Percentiles rank a stretch among this genome's conserved stretches.
These are phyloP conservation scores for Toxonevra muliebris DNA, from an alignment of 2,888 invertebrate species.

Conservation along the genomic window DNA sequence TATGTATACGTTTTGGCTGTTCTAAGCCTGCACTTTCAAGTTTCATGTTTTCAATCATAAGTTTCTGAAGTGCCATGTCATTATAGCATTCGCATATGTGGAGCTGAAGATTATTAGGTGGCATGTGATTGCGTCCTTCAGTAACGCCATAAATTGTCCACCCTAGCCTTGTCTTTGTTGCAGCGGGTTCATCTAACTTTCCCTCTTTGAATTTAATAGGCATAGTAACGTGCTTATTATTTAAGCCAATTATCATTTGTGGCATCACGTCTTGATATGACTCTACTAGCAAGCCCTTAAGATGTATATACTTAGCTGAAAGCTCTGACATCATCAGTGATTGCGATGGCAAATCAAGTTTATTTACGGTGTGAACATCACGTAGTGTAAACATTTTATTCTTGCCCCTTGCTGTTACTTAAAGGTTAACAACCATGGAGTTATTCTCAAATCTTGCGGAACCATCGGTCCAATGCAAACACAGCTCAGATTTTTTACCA, in stretches of 20 bases:
- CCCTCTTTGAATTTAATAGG: constrained; percentile 34
- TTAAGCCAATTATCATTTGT: constrained; percentile 33
- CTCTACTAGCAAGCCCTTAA: constrained; percentile 20
- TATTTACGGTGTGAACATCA: constrained; percentile 20
- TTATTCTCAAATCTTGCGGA: constrained; percentile 20
- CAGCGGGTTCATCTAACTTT: constrained; percentile 25
- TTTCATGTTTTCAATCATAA: constrained; percentile 29
- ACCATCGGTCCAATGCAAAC: constrained; percentile 25
- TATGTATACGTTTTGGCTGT: not conserved
- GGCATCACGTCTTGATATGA: not conserved
- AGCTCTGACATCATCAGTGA: constrained; percentile 23
- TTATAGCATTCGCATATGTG: constrained; percentile 37
- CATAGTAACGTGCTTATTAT: constrained; percentile 32
- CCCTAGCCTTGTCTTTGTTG: constrained; percentile 33
- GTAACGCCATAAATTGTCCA: constrained; percentile 31
- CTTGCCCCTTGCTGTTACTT: constrained; percentile 15
- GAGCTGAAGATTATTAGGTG: constrained; percentile 15
- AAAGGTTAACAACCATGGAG: constrained; percentile 17
- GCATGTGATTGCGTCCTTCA: not conserved
- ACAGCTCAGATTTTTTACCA: constrained; percentile 28
- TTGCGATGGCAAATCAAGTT: constrained; percentile 32
- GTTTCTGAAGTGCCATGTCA: constrained; percentile 32
- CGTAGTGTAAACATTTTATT: constrained; percentile 16
- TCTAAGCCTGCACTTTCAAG: constrained; percentile 14
- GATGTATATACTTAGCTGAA: constrained; percentile 19